Percentiles rank a stretch among this genome's conserved stretches.
Conservation (phyloP, 30 jellyfish, hydroid and myxozoan genomes). For the Cassiopea xamachana region DNA sequence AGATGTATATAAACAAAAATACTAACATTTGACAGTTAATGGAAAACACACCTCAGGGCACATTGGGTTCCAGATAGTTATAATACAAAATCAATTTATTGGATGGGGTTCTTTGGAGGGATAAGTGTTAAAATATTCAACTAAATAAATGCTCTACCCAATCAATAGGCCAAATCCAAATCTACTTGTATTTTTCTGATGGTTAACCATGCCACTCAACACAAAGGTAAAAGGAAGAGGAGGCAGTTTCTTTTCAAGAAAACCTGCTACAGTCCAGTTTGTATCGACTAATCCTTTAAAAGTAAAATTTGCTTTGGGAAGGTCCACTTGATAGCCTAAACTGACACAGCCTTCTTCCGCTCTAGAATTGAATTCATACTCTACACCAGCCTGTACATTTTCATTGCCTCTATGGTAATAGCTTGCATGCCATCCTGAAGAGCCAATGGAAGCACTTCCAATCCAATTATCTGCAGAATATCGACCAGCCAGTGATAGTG, state of each 20-base stretch:
- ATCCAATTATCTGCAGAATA: slow-evolving; percentile 90
- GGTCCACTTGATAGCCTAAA: slow-evolving; percentile 98
- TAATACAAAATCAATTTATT: not conserved
- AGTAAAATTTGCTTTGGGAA: slow-evolving; percentile 98
- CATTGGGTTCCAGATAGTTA: not conserved
- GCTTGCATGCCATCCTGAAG: slow-evolving; percentile 92
- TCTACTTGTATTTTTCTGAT: slow-evolving; percentile 90
- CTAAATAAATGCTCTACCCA: slow-evolving; percentile 65
- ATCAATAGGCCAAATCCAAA: slow-evolving; percentile 95
- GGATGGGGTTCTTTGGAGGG: not conserved
- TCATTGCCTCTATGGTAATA: slow-evolving; percentile 94
- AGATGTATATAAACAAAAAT: no score
- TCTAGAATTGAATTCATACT: slow-evolving; percentile 91
- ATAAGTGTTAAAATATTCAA: not conserved
- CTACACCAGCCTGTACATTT: slow-evolving; percentile 94
- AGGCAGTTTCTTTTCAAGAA: slow-evolving; percentile 87
- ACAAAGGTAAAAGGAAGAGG: slow-evolving; percentile 92
- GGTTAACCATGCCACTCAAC: slow-evolving; percentile 92
- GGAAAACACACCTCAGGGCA: not conserved
- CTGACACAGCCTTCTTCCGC: slow-evolving; percentile 92
- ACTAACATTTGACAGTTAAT: no score
- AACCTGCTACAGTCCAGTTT: slow-evolving; percentile 97
- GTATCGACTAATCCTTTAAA: slow-evolving; percentile 94
- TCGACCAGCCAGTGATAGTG: slow-evolving; percentile 89
- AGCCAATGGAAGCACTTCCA: slow-evolving; percentile 86